Percentiles rank a stretch among this genome's conserved stretches.
phyloP scores from a whole-genome alignment of 2,888 invertebrate species.

The Protophormia terraenovae region DNA sequence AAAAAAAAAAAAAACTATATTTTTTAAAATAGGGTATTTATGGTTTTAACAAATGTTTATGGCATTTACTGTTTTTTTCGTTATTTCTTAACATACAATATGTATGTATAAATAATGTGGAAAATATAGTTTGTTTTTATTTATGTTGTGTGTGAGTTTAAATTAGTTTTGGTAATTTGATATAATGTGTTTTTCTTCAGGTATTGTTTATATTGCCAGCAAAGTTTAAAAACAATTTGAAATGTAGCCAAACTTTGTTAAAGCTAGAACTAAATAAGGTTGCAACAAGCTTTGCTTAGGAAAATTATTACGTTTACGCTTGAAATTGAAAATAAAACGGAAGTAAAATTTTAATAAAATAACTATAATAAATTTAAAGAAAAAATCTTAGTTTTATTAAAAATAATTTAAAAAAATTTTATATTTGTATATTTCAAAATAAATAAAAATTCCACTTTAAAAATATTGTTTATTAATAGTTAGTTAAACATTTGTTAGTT shows the following conservation, averaged over 20 bases:
- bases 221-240: constrained; percentile 16
- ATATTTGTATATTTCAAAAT: too few relatives aligned
- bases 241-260: constrained; percentile 24
- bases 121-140: constrained; percentile 27
- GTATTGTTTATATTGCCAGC: background rate
- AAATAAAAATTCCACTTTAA: too few relatives aligned
- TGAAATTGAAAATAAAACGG: background rate
- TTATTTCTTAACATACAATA: too few relatives aligned
- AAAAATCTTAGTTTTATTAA: too few relatives aligned
- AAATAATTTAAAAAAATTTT: too few relatives aligned
- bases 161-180: constrained; percentile 33
- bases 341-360: background rate
- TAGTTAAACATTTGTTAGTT: too few relatives aligned
- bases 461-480: too few relatives aligned
- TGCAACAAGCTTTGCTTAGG: background rate
- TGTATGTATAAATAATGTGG: background rate
- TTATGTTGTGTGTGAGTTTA: constrained; percentile 2
- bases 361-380: too few relatives aligned
- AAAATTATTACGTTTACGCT: background rate
- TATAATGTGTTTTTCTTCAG: background rate
- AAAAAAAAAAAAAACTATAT: too few relatives aligned
- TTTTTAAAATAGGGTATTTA: too few relatives aligned
- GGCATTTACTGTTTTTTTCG: too few relatives aligned
- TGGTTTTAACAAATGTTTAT: too few relatives aligned
- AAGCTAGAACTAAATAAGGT: background rate